phyloP scores from a whole-genome alignment of 2,888 invertebrate species.

The Archips crataeganus region DNA sequence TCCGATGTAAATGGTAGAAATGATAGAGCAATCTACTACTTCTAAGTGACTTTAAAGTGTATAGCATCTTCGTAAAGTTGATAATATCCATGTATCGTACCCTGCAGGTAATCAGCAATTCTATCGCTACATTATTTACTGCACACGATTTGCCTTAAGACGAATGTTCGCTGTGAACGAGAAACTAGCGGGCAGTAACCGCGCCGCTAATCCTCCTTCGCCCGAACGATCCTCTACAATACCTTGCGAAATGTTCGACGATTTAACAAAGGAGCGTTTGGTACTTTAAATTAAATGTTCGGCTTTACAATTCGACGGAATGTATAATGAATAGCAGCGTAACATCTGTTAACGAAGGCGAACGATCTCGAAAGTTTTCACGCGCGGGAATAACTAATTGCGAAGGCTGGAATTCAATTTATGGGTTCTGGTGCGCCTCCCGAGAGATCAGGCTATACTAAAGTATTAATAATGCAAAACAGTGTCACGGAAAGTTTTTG shows the following conservation, averaged over 20 bases:
- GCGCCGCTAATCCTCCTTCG: constrained; percentile 68
- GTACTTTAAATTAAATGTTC: constrained; percentile 86
- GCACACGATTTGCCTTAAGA: constrained; percentile 65
- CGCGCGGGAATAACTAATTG: constrained; percentile 86
- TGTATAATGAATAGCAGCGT: constrained; percentile 86
- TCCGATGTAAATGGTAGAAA: not conserved
- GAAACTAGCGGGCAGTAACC: constrained; percentile 63
- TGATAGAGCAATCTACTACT: not conserved
- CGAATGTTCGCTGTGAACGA: constrained; percentile 67
- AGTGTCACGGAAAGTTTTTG: constrained; percentile 86
- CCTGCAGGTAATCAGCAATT: constrained; percentile 3
- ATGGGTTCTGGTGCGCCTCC: constrained; percentile 84
- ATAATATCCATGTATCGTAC: not conserved
- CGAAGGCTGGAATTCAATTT: constrained; percentile 86
- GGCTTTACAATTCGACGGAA: constrained; percentile 85
- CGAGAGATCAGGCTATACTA: constrained; percentile 81
- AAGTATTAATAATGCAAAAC: constrained; percentile 86
- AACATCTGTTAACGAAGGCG: constrained; percentile 86
- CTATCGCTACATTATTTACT: constrained; percentile 66
- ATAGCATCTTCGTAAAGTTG: not conserved
- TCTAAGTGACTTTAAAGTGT: not conserved
- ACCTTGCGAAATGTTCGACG: constrained; percentile 70
- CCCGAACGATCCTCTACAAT: constrained; percentile 71
- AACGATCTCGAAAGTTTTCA: constrained; percentile 86
- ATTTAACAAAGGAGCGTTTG: constrained; percentile 81